phyloP scores from a whole-genome alignment of 2,888 invertebrate genomes.

The Timandra comae region DNA sequence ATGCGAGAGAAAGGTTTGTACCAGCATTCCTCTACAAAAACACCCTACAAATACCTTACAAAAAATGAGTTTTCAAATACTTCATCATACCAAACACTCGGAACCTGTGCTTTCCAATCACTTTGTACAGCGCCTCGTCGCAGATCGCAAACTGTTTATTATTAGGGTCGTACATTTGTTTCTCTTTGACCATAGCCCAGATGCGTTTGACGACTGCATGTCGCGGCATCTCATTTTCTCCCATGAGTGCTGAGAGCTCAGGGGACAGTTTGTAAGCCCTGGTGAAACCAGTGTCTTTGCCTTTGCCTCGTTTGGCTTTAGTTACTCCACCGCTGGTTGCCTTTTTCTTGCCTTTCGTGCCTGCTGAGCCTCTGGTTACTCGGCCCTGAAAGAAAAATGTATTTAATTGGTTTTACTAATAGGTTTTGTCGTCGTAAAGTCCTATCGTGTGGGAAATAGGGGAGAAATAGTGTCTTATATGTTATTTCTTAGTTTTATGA shows the following conservation, averaged over 20 bases:
- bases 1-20: too few species aligned
- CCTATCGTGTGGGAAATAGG: too few species aligned
- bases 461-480: too few species aligned
- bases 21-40: not conserved
- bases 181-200: conserved; percentile 93
- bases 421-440: too few species aligned
- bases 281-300: conserved; percentile 83
- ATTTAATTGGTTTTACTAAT: too few species aligned
- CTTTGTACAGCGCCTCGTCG: conserved; percentile 91
- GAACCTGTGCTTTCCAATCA: conserved; percentile 94
- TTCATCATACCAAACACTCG: conserved; percentile 98
- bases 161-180: conserved; percentile 92
- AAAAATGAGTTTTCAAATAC: conserved; percentile 93
- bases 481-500: too few species aligned
- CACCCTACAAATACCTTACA: conserved; percentile 4
- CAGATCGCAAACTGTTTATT: conserved; percentile 97
- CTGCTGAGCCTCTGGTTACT: too few species aligned
- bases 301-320: conserved; percentile 44
- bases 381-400: too few species aligned
- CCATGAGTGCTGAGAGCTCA: conserved; percentile 89
- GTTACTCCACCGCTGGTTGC: conserved; percentile 69
- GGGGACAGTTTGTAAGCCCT: conserved; percentile 90
- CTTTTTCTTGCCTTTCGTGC: conserved; percentile 7
- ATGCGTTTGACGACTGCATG: conserved; percentile 93
- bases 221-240: conserved; percentile 88